These are phyloP conservation scores for Hylaeus volcanicus DNA, from an alignment of 1,140 invertebrate species.

Conservation along the genomic window DNA sequence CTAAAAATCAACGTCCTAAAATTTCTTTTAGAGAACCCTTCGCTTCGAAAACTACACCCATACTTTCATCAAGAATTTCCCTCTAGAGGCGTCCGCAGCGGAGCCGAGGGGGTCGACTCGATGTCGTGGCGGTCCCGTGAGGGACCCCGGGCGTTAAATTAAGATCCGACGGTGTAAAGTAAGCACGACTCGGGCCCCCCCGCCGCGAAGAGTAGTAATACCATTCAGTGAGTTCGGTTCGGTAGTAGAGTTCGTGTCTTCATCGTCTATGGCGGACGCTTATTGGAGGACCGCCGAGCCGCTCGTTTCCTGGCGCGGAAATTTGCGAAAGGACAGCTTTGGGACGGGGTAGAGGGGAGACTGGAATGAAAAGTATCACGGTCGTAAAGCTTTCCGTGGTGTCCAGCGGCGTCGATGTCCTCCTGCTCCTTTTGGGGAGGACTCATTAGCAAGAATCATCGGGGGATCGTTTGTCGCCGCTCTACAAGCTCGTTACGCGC, in stretches of 20 bases:
- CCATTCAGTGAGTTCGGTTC: conserved; percentile 61
- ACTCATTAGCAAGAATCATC: conserved; percentile 21
- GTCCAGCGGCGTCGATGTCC: background rate
- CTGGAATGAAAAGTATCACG: conserved; percentile 23
- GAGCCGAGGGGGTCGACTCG: conserved; percentile 24
- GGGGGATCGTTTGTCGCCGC: conserved; percentile 8
- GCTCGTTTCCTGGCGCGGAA: background rate
- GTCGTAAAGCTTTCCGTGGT: background rate
- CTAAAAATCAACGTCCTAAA: too few relatives aligned
- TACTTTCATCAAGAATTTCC: too few relatives aligned
- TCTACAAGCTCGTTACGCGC: conserved; percentile 6
- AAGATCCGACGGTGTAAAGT: conserved; percentile 67
- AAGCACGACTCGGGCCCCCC: conserved; percentile 57
- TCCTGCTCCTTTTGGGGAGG: background rate
- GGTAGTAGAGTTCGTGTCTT: conserved; percentile 67
- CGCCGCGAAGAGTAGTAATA: conserved; percentile 59
- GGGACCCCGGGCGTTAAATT: conserved; percentile 57
- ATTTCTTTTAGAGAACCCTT: too few relatives aligned
- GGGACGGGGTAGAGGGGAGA: background rate
- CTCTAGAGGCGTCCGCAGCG: conserved; percentile 1
- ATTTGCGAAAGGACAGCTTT: conserved; percentile 26
- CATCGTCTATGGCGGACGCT: conserved; percentile 62
- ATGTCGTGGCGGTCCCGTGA: conserved; percentile 18
- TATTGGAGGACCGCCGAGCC: conserved; percentile 32
- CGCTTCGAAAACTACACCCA: too few relatives aligned